Conservation (phyloP, 2,888 invertebrate genomes). For the Megamerina dolium region DNA sequence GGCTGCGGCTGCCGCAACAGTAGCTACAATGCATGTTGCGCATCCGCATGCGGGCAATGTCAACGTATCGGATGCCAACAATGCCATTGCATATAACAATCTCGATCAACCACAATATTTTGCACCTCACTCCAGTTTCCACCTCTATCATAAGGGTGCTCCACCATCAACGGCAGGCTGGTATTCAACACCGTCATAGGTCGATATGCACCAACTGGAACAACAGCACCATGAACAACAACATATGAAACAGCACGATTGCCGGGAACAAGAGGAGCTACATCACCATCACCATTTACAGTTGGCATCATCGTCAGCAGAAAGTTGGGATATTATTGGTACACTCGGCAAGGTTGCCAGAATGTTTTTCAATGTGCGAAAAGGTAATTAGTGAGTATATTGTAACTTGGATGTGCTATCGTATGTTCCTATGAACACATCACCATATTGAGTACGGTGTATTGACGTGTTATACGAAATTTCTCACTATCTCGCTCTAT, state of each 20-base stretch:
- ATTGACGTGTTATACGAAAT: too few species aligned
- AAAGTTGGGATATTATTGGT: constrained; percentile 41
- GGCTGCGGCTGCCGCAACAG: too few species aligned
- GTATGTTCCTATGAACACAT: too few species aligned
- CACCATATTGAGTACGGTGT: too few species aligned
- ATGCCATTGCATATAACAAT: constrained; percentile 57
- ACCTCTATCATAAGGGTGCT: constrained; percentile 73
- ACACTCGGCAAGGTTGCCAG: constrained; percentile 40
- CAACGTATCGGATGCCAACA: constrained; percentile 61
- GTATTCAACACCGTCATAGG: constrained; percentile 73
- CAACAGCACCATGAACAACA: constrained; percentile 10
- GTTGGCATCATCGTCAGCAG: constrained; percentile 14
- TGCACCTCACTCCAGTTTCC: constrained; percentile 75
- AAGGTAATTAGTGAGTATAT: constrained; percentile 30
- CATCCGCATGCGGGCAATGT: constrained; percentile 53
- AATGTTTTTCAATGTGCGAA: constrained; percentile 41
- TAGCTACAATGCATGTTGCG: constrained; percentile 57
- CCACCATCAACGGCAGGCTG: constrained; percentile 66
- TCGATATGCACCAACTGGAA: constrained; percentile 22
- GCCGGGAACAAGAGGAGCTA: constrained; percentile 11
- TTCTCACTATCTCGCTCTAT: too few species aligned
- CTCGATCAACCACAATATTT: constrained; percentile 81
- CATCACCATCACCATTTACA: constrained; percentile 16
- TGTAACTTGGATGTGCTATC: too few species aligned
- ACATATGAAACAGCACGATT: constrained; percentile 8